Evolutionary conservation across 2,113 vertebrate species (phyloP), one percentile per base, ranked within the genome.

Genomic region (Cryptotis parvus): DNA sequence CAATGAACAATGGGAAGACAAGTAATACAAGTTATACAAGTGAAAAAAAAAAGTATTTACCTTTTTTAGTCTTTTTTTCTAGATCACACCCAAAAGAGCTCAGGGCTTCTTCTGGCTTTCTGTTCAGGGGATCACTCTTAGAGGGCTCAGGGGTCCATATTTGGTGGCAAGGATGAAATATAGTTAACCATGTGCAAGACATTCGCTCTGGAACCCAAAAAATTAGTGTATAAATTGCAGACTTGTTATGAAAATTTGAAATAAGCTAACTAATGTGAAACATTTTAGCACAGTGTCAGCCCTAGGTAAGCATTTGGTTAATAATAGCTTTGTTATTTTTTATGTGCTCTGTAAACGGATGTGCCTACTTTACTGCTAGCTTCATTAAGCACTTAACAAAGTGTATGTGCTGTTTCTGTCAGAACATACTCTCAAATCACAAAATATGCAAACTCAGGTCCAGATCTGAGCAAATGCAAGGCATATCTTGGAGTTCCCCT

Each of bases 401-500:
- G 55, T 91, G 20, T 79, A 70, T 73, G 90, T 91, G 61, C 88
- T 80, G 37, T 90, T 90, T 95, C 83, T 80, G 43, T 92, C 84
- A 95, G 90, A 92, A 86, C 24, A 55, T 15, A 68, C 43, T 61
- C 90, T 81, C 68, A 94, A 90, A 77, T 91, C 55, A 89, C 63
- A 93, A 93, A 94, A 92, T 91, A 96, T 97, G 96, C 96, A 97
- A 96, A 96, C 92, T 92, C 72, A 84, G 68, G 90, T 69, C 79
- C 55, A 70, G 24, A 77, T 74, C 81, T 80, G 86, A 58, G 49
- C 70, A 89, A 65, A 80, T 16, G 10, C 29, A 78, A 83, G 85
- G 27, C 86, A 14, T 84, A 58, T 84, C 80, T 87, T 76, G 92
- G 97, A 96, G 87, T 97, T 97, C 93, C 97, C 96, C 97, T 93